These are phyloP conservation scores for Limosa lapponica DNA, from an alignment of 2,797 vertebrate species.

Conservation along the genomic window DNA sequence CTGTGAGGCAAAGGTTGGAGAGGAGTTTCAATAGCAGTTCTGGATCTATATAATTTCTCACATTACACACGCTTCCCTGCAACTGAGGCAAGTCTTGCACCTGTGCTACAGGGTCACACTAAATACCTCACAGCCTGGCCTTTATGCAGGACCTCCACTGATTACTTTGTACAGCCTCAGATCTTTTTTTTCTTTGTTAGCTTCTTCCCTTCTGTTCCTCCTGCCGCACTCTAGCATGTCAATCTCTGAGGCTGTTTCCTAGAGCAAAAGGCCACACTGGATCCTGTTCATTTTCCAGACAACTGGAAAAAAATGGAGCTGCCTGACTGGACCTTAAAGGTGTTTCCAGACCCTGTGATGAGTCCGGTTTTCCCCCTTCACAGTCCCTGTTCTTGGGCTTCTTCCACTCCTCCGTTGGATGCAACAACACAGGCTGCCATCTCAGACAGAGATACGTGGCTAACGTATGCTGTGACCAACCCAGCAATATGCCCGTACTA, in stretches of 20 bases:
- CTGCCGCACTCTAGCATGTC: rapidly evolving
- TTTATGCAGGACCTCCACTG: background rate
- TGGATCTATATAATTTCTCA: background rate
- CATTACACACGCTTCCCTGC: background rate
- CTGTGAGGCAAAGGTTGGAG: background rate
- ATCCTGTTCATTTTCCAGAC: background rate
- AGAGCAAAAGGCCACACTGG: background rate
- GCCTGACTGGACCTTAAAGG: background rate
- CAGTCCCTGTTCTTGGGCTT: background rate
- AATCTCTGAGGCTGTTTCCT: background rate
- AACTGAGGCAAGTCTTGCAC: background rate
- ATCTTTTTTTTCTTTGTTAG: background rate
- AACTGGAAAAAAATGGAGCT: background rate
- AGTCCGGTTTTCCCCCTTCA: background rate
- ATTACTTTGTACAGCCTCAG: background rate
- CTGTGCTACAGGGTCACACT: background rate
- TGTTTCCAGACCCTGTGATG: background rate
- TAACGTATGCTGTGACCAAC: rapidly evolving
- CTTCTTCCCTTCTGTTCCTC: background rate
- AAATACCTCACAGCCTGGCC: background rate
- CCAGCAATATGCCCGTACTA: rapidly evolving
- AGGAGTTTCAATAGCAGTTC: background rate
- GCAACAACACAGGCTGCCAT: background rate
- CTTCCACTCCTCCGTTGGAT: background rate
- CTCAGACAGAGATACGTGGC: background rate